Base-by-base conservation (phyloP, 2,888 invertebrate genomes). In the Pyrrhia umbra region DNA sequence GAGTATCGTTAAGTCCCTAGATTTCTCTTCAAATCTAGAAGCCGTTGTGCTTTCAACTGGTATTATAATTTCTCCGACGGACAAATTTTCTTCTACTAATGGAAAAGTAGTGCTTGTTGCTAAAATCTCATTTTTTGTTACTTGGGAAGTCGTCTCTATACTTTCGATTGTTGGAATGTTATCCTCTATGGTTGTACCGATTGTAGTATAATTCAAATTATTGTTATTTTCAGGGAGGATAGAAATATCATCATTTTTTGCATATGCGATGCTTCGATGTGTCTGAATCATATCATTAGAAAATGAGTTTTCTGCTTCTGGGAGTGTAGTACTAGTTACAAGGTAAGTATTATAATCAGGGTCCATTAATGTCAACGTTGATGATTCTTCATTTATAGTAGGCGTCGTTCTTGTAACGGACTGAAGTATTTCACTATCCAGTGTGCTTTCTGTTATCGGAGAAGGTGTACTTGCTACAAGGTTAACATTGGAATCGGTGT, bases 361-460 rank as follows among this genome's bases (percentile, higher is more conserved):
- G 30, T 30, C 30, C 0, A 13, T 13, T 30, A 30, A 30, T 30
- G 39, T 6, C 20, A 45, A 30, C 1, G 47, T 15, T 20, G 8
- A 18, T 15, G 15, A 23, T 37, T 43, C 46, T 15, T 34, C 25
- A 27, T 54, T 25, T 20, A 6, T 20, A 15, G 6, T 13, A 4
- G 25, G 5, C 5, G 25, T 30, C 15, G 16, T 54, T 16, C 0
- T 49, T 51, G 15, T 15, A 43, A 13, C 15, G 3, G 20, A 15
- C 1, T 20, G 16, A 50, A 5, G 42, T 27, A 9, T 30, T n/a
- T 47, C 34, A 9, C 1, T 55, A 13, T 9, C 6, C n/a, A 13
- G 10, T 43, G 23, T 40, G 3, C 10, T 58, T 69, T 69, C 37
- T 37, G 16, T 2, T 3, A 37, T 16, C 5, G 27, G 6, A 0